These are phyloP conservation scores for Chalcis sispes DNA, from an alignment of 2,888 invertebrate genomes.

Conservation along the genomic window DNA sequence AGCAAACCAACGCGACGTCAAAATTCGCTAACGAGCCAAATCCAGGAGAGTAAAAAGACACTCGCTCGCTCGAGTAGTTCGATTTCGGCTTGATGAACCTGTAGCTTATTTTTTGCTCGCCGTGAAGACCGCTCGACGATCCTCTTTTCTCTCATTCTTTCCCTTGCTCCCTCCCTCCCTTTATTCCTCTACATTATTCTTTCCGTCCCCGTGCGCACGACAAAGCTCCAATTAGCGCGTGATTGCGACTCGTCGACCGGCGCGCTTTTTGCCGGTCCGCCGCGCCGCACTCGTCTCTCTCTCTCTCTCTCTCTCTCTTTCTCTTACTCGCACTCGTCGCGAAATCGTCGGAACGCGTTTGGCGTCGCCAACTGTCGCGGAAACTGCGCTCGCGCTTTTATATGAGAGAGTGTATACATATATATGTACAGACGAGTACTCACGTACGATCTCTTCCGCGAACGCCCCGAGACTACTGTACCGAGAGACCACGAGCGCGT, in stretches of 20 bases:
- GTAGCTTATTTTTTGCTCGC: constrained; percentile 16
- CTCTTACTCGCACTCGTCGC: background rate
- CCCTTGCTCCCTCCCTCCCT: constrained; percentile 11
- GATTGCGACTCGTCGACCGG: constrained; percentile 45
- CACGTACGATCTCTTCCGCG: constrained; percentile 73
- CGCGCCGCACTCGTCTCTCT: constrained; percentile 1
- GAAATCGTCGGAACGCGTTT: too few relatives aligned
- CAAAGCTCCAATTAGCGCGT: constrained; percentile 57
- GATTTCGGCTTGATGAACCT: constrained; percentile 39
- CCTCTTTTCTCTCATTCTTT: background rate
- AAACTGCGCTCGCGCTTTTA: constrained; percentile 13
- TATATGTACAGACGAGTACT: constrained; percentile 64
- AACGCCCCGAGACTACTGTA: constrained; percentile 61
- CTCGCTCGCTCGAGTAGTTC: constrained; percentile 1
- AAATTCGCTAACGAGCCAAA: constrained; percentile 41
- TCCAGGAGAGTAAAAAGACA: background rate
- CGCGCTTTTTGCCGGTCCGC: constrained; percentile 27
- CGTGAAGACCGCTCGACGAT: background rate
- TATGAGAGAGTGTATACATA: background rate
- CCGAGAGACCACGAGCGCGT: constrained; percentile 56
- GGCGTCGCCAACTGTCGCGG: constrained; percentile 26
- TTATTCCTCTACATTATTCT: too few relatives aligned
- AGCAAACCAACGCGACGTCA: background rate
- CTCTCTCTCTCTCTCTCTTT: too few relatives aligned
- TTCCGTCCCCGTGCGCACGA: too few relatives aligned